Base-by-base conservation (phyloP, 2,797 vertebrate species). In the Pangasius sanitwongsei region DNA sequence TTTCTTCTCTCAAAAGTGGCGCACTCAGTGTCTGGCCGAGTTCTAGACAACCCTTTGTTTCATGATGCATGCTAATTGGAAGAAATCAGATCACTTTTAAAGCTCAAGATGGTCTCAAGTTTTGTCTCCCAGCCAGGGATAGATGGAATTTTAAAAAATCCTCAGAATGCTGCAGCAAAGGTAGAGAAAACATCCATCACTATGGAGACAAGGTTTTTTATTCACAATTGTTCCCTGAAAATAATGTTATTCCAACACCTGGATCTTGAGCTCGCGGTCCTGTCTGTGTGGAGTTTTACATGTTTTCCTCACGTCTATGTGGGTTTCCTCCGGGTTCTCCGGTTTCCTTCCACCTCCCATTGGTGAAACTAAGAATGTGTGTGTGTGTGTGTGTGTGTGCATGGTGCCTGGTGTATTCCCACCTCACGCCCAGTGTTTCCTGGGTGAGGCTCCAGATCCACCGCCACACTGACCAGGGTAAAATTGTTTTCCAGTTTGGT, bases 61-160 rank as follows among this genome's bases (percentile, higher is more conserved):
- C 25, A 75, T 81, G 82, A 83, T 67, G 77, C 74, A 59, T 44
- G 63, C 37, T 48, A 86, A 85, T 89, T 59, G 67, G 82, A 74
- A 85, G 59, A 16, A 85, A 89, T 87, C 75, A 34, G 74, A 86
- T 89, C 85, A 28, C 37, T 86, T 63, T 85, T 72, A 86, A 78
- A 87, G 86, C 74, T 90, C 28, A 11, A 83, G 83, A 89, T 82
- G 55, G 75, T 53, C 50, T 59, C 41, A 59, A 65, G n/a, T 48
- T 90, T 85, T 88, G 75, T 89, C 69, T 87, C 59, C n/a, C 59
- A 86, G 61, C 80, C 53, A 88, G 80, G n/a, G 53, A 65, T 18
- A 37, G 69, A 89, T 89, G 82, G 59, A 87, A 85, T 75, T 82
- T 69, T 25, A 67, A 53, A 61, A 74, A 74, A 55, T 57, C 75